Percentiles rank a stretch among this genome's conserved stretches.
These are phyloP conservation scores for Philotrypesis tridentata DNA, from an alignment of 1,140 invertebrate genomes.

Conservation along the genomic window DNA sequence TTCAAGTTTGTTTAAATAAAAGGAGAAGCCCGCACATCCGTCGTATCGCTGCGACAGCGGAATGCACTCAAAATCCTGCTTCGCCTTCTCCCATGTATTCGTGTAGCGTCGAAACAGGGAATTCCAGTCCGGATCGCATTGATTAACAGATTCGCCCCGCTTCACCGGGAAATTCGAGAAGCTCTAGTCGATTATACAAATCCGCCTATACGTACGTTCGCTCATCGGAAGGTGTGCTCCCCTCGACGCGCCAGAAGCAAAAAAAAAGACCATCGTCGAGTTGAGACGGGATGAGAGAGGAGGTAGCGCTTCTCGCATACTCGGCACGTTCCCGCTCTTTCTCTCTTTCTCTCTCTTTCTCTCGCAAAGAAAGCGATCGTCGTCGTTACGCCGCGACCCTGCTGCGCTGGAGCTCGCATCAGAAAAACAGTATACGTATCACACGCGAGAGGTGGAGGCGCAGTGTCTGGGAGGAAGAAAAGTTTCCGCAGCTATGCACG, in stretches of 20 bases:
- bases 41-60: background rate
- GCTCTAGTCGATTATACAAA: constrained; percentile 41
- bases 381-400: constrained; percentile 29
- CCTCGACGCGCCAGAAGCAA: constrained; percentile 23
- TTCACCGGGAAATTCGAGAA: constrained; percentile 26
- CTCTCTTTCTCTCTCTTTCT: background rate
- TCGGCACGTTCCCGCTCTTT: constrained; percentile 45
- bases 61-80: constrained; percentile 37
- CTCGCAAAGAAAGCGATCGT: constrained; percentile 40
- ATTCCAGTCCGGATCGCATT: constrained; percentile 15
- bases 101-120: background rate
- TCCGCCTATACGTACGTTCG: background rate
- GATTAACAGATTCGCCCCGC: constrained; percentile 24
- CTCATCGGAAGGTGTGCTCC: constrained; percentile 14
- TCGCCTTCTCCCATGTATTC: no score
- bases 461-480: constrained; percentile 25
- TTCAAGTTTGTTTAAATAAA: background rate
- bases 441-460: constrained; percentile 6
- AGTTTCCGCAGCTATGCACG: constrained; percentile 41
- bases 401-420: background rate
- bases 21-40: no score
- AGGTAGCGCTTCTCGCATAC: constrained; percentile 42
- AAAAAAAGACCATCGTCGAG: background rate
- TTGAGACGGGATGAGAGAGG: background rate
- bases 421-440: constrained; percentile 29